These are phyloP conservation scores for Channa maculata DNA, from an alignment of 2,113 vertebrate species.

Conservation along the genomic window DNA sequence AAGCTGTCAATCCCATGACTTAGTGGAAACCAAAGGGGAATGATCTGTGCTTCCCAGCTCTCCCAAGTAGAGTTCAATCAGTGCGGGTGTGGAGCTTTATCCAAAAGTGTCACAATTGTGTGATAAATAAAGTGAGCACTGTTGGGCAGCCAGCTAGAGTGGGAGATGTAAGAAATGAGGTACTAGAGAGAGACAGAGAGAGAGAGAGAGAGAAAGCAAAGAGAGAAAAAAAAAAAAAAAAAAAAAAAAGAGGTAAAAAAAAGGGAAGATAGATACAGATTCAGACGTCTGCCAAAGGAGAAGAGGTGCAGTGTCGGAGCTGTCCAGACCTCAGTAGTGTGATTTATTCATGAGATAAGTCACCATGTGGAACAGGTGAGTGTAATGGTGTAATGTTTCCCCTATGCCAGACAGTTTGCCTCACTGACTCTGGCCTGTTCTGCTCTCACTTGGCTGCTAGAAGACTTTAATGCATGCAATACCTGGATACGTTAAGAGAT, in stretches of 20 bases:
- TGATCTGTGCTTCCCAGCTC: constrained; percentile 70
- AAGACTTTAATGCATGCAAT: constrained; percentile 66
- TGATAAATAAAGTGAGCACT: constrained; percentile 69
- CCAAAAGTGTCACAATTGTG: constrained; percentile 73
- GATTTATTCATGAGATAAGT: constrained; percentile 82
- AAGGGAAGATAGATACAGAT: constrained; percentile 61
- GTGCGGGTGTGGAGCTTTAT: constrained; percentile 63
- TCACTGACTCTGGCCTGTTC: constrained; percentile 67
- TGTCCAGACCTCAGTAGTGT: constrained; percentile 61
- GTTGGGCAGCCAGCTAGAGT: constrained; percentile 36
- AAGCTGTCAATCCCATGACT: constrained; percentile 69
- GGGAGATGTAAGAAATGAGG: constrained; percentile 51
- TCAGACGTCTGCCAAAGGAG: constrained; percentile 62
- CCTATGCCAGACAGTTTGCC: constrained; percentile 67
- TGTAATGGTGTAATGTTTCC: constrained; percentile 75
- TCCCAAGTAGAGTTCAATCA: constrained; percentile 73
- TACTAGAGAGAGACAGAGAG: not conserved
- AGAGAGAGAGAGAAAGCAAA: constrained; percentile 6
- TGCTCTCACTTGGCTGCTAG: constrained; percentile 50
- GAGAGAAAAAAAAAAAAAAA: constrained; percentile 7
- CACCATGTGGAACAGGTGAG: constrained; percentile 77
- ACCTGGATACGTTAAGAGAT: constrained; percentile 58
- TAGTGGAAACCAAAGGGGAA: constrained; percentile 76
- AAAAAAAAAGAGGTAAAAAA: constrained; percentile 7
- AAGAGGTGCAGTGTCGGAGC: constrained; percentile 53